Conservation (phyloP, 2,888 invertebrate species). For the Pammene fasciana region DNA sequence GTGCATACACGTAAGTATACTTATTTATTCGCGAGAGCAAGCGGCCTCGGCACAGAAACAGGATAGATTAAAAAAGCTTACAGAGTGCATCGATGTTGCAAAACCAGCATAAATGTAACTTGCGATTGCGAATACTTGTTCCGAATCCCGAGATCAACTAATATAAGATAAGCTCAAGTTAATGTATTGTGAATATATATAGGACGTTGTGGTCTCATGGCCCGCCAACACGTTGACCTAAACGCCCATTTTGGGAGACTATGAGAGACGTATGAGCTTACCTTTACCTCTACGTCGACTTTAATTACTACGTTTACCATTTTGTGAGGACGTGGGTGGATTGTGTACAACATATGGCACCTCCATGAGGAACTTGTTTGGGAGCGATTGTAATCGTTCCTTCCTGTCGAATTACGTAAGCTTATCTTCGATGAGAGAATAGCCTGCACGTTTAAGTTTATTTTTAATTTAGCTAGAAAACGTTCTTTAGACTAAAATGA, state of each 20-base stretch:
- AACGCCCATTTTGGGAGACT: slow-evolving; percentile 60
- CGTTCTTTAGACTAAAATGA: neutral
- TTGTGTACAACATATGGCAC: slow-evolving; percentile 16
- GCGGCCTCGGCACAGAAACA: slow-evolving; percentile 69
- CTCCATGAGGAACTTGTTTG: neutral
- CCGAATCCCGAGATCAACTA: neutral
- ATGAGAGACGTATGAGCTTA: slow-evolving; percentile 33
- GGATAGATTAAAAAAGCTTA: slow-evolving; percentile 26
- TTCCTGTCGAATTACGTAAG: slow-evolving; percentile 10
- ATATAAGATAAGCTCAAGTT: neutral
- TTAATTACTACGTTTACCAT: slow-evolving; percentile 19
- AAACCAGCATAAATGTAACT: neutral
- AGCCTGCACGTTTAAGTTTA: neutral
- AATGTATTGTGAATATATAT: neutral
- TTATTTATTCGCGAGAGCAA: slow-evolving; percentile 56
- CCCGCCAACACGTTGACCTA: slow-evolving; percentile 65
- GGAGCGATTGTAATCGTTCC: slow-evolving; percentile 5
- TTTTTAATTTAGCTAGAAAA: neutral
- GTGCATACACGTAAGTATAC: slow-evolving; percentile 25
- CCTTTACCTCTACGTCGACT: slow-evolving; percentile 19
- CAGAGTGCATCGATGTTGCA: neutral
- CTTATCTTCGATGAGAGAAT: neutral
- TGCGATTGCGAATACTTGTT: neutral
- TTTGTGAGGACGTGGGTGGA: slow-evolving; percentile 26
- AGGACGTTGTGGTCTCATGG: slow-evolving; percentile 51